Evolutionary conservation across 2,797 vertebrate genomes (phyloP).

Genomic region (Eupleurogrammus muticus): DNA sequence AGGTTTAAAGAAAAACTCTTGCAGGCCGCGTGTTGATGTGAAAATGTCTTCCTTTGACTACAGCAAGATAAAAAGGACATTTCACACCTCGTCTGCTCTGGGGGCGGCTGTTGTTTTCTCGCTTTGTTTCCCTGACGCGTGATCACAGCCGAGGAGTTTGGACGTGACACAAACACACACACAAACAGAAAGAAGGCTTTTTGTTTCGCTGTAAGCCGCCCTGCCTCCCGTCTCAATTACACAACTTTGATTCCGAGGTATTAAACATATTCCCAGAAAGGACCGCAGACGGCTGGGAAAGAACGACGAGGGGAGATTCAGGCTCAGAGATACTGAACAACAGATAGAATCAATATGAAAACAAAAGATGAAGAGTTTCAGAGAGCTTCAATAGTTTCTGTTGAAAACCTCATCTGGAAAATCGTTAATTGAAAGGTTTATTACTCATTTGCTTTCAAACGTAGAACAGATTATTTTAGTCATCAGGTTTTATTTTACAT

Average conservation of each 20-base stretch:
- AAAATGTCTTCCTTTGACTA: conserved; percentile 29
- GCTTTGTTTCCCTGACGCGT: conserved; percentile 5
- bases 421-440: no score
- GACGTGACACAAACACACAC: neutral
- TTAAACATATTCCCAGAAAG: conserved; percentile 62
- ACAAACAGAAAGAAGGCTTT: neutral
- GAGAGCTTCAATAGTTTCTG: no score
- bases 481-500: no score
- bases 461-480: no score
- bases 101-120: conserved; percentile 8
- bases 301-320: neutral
- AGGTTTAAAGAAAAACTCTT: neutral
- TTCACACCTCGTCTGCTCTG: conserved; percentile 49
- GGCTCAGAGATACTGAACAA: neutral
- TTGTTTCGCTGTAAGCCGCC: conserved; percentile 30
- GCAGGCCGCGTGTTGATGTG: conserved; percentile 32
- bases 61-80: conserved; percentile 20
- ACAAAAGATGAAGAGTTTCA: no score
- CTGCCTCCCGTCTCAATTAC: conserved; percentile 50
- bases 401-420: no score
- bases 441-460: no score
- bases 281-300: conserved; percentile 25
- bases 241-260: conserved; percentile 58
- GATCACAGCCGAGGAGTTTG: conserved; percentile 22
- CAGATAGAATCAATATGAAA: neutral